phyloP scores from a whole-genome alignment of 2,113 vertebrate species.

The Urocolius indicus region DNA sequence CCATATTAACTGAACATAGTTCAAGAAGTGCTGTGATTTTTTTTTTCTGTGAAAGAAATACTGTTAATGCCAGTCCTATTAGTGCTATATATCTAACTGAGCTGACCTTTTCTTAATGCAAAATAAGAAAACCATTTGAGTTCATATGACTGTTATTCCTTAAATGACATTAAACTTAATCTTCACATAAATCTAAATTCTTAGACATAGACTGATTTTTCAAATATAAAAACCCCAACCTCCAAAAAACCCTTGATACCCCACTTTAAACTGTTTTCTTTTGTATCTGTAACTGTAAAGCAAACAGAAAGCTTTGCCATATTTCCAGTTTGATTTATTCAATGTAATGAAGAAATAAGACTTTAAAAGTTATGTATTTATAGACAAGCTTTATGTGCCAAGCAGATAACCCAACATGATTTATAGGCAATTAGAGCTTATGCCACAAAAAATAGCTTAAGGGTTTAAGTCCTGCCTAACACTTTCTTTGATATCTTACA shows the following conservation, averaged over 20 bases:
- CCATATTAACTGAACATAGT: not conserved
- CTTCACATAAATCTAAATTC: not conserved
- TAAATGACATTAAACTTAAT: not conserved
- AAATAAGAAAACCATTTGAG: not conserved
- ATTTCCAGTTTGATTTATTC: not conserved
- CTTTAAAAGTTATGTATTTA: slow-evolving; percentile 28
- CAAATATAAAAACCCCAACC: not conserved
- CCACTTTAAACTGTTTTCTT: not conserved
- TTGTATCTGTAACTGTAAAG: not conserved
- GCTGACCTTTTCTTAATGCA: not conserved
- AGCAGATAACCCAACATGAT: not conserved
- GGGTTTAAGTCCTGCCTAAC: not conserved
- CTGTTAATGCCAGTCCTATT: not conserved
- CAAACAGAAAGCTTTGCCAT: not conserved
- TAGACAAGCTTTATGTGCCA: not conserved
- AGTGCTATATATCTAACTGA: not conserved
- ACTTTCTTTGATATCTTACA: not conserved
- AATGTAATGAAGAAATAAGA: not conserved
- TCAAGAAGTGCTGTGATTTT: not conserved
- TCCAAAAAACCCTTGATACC: not conserved
- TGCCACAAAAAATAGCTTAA: not conserved
- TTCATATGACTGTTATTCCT: not conserved
- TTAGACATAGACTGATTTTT: not conserved
- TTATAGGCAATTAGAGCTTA: slow-evolving; percentile 18
- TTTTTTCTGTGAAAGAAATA: not conserved